Base-by-base conservation (phyloP, 2,888 invertebrate species). In the Tetragonisca angustula region DNA sequence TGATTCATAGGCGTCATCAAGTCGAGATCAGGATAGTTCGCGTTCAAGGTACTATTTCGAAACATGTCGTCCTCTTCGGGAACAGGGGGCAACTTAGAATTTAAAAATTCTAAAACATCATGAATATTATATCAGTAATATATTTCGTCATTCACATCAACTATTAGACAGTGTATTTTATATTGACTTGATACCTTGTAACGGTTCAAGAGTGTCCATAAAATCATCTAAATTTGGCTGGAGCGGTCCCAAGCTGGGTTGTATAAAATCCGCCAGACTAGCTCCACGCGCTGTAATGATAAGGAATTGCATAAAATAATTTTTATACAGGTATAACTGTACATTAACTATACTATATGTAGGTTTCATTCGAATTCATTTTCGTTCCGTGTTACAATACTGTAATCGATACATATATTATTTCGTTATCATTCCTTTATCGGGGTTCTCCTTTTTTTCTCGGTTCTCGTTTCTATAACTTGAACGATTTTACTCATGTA, bases 151-250 rank as follows among this genome's bases (percentile, higher is more conserved):
- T 32, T 1, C 19, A 17, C 32, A 56, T 19, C 36, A 43, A 43
- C 15, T 32, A 0, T 59, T 27, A 9, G 5, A 61, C 9, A 15
- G 6, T n/a, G 6, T 56, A 49, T 24, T 19, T 13, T n/a, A 24
- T 0, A 4, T 52, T 19, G n/a, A 56, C 24, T 27, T 2, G 56
- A 65, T 95, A 97, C 97, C 98, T 95, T 97, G 97, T 87, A 98
- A 95, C 13, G 97, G 98, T 95, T 98, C 97, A 94, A 98, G 95
- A 85, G 97, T 97, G 93, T 98, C 98, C 98, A 98, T 98, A 95
- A 98, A 98, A 95, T 98, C 98, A 93, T 99, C 98, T 92, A 99
- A 96, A 95, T 98, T 98, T 87, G 99, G 99, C 95, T 99, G 99
- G 84, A 99, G 95, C 76, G 99, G 99, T 62, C 99, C 98, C 92